Base-by-base conservation (phyloP, 1,140 invertebrate genomes). In the Neuroterus valhalla region DNA sequence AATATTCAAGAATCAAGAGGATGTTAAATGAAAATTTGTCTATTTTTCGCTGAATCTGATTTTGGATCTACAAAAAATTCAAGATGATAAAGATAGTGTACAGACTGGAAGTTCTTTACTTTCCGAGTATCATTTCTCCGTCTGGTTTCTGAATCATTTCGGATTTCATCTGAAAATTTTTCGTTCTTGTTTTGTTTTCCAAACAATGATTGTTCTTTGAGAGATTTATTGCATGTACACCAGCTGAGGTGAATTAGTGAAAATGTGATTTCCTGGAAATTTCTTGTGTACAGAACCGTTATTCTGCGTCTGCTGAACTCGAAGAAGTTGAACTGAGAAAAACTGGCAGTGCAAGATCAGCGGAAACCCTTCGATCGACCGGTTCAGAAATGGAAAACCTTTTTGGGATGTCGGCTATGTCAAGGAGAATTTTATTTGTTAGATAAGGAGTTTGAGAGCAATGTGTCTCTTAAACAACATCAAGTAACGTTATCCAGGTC, bases 301-400 rank as follows among this genome's bases (percentile, higher is more conserved):
- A 62, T 55, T 23, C 14, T 26, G 15, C 52, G 26, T 52, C 21
- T 31, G 55, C 14, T 62, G 3, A 62, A 62, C 55, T 62, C 31
- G 55, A 62, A 8, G 6, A 38, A 17, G 55, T 62, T 62, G 55
- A 15, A 31, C n/a, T 6, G 55, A 62, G 55, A 62, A 62, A 62
- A 62, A 62, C 26, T 62, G 26, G 55, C 15, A 31, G 55, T 19
- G 46, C 46, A 19, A 19, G 46, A 48, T 62, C 26, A 26, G 31
- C 55, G 23, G 21, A 23, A 31, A n/a, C 23, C 55, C 31, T 26
- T 31, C 14, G 12, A 62, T 26, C 31, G 55, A 62, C 55, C 55
- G 55, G 55, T 62, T 62, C 55, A 62, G 55, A 62, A 62, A 62
- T 62, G 55, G 8, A 62, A 62, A 62, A 62, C 55, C 55, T 62